phyloP scores from a whole-genome alignment of 2,797 vertebrate genomes.

The Arnoldichthys spilopterus region DNA sequence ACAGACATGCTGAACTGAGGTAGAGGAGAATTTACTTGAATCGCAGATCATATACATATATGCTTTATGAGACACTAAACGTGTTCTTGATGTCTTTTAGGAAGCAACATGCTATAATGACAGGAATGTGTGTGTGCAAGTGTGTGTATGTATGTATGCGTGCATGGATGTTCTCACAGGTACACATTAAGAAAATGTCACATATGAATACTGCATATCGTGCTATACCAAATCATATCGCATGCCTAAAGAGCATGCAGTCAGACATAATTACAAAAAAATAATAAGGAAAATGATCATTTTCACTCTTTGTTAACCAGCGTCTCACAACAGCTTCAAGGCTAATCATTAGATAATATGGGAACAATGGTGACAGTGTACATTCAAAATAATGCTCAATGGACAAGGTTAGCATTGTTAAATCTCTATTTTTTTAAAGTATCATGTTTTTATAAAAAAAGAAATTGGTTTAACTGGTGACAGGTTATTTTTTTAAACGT shows the following conservation, averaged over 20 bases:
- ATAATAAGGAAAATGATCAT: conserved; percentile 29
- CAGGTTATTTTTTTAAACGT: conserved; percentile 67
- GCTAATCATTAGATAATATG: conserved; percentile 38
- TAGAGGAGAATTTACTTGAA: conserved; percentile 72
- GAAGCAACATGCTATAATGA: conserved; percentile 32
- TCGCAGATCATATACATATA: conserved; percentile 51
- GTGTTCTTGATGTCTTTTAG: conserved; percentile 44
- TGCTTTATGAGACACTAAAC: conserved; percentile 50
- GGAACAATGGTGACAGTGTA: conserved; percentile 39
- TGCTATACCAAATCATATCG: conserved; percentile 70
- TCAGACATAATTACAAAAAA: conserved; percentile 25
- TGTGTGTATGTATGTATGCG: conserved; percentile 1
- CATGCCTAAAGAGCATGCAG: conserved; percentile 65
- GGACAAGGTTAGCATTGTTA: conserved; percentile 52
- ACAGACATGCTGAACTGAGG: conserved; percentile 32
- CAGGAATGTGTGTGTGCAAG: conserved; percentile 30
- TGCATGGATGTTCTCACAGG: conserved; percentile 46
- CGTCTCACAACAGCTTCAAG: conserved; percentile 62
- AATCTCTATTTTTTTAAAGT: conserved; percentile 75
- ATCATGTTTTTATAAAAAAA: conserved; percentile 71
- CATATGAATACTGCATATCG: conserved; percentile 65
- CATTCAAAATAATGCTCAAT: conserved; percentile 8
- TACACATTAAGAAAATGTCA: conserved; percentile 48
- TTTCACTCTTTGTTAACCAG: conserved; percentile 46
- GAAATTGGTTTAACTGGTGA: conserved; percentile 58